phyloP scores from a whole-genome alignment of 2,113 vertebrate genomes.

The Poeciliopsis prolifica region DNA sequence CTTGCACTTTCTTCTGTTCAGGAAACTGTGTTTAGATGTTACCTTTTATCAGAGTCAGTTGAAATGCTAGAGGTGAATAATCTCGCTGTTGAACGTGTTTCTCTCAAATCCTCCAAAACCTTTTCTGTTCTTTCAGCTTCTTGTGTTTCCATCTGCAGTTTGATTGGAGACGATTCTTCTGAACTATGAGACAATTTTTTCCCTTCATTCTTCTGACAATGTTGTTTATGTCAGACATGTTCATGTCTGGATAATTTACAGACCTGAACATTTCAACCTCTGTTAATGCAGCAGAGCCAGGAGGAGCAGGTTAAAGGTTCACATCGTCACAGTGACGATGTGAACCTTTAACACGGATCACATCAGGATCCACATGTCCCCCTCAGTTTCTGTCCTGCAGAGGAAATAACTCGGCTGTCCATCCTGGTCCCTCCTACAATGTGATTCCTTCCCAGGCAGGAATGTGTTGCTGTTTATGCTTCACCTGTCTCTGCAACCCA shows the following conservation, averaged over 20 bases:
- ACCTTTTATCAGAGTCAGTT: no score
- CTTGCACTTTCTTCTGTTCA: background rate
- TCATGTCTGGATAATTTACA: no score
- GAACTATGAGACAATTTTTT: background rate
- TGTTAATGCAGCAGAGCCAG: no score
- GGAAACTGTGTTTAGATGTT: no score
- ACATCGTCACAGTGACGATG: no score
- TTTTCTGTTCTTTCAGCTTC: background rate
- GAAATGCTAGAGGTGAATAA: no score
- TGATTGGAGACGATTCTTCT: background rate
- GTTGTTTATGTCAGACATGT: no score
- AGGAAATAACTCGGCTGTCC: background rate
- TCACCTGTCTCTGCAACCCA: background rate
- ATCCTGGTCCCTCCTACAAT: background rate
- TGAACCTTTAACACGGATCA: background rate
- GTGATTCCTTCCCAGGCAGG: background rate
- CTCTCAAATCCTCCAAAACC: background rate
- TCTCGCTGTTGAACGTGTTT: no score
- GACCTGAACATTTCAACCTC: no score
- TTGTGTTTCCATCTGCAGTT: background rate
- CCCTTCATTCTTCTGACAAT: background rate
- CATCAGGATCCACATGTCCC: no score
- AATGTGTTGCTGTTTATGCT: background rate
- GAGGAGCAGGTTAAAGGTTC: no score
- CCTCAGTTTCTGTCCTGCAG: no score